phyloP scores from a whole-genome alignment of 2,888 invertebrate species.

The Lasioglossum calceatum region DNA sequence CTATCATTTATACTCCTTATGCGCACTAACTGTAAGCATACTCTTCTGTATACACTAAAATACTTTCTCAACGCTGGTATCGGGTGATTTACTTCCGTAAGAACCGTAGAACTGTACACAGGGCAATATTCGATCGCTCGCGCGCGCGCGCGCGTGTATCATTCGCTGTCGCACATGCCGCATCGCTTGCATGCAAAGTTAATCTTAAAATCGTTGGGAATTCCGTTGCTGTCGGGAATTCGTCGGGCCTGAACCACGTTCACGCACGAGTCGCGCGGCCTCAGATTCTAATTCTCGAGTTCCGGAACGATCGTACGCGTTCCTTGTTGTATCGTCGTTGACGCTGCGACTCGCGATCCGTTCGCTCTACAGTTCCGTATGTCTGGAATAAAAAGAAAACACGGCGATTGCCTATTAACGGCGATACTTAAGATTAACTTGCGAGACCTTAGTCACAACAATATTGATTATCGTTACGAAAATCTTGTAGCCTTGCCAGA shows the following conservation, averaged over 20 bases:
- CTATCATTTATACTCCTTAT: constrained; percentile 71
- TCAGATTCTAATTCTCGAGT: not conserved
- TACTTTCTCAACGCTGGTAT: constrained; percentile 61
- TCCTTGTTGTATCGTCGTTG: not conserved
- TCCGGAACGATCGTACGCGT: not conserved
- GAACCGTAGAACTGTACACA: constrained; percentile 39
- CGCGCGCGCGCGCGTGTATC: constrained; percentile 43
- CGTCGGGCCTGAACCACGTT: not conserved
- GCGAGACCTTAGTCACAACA: constrained; percentile 34
- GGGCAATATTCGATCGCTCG: constrained; percentile 17
- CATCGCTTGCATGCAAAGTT: constrained; percentile 67
- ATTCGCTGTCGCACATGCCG: constrained; percentile 46
- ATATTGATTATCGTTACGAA: constrained; percentile 23
- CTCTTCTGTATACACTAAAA: constrained; percentile 68
- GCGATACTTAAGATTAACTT: constrained; percentile 53
- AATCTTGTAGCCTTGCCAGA: constrained; percentile 46
- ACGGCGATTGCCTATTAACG: not conserved
- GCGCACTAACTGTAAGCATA: constrained; percentile 75
- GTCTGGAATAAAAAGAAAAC: not conserved
- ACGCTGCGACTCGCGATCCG: not conserved
- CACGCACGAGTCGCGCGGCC: not conserved
- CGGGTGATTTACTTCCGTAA: constrained; percentile 52
- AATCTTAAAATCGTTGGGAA: constrained; percentile 54
- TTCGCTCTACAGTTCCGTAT: not conserved
- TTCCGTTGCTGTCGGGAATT: constrained; percentile 2